These are phyloP conservation scores for Nasonia giraulti DNA, from an alignment of 1,140 invertebrate genomes.

Conservation along the genomic window DNA sequence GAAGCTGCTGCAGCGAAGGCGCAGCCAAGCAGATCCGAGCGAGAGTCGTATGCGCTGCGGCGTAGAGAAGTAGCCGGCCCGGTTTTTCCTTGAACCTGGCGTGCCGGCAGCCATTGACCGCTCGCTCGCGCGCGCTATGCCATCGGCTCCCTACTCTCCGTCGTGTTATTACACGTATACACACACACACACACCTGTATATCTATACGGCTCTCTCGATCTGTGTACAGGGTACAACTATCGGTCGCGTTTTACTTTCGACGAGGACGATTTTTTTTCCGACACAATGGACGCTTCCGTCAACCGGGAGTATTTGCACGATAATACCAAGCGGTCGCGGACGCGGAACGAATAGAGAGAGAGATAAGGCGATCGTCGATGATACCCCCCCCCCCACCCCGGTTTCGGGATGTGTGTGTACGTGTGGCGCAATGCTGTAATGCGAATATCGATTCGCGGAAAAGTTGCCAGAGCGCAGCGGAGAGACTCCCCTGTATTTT, in stretches of 20 bases:
- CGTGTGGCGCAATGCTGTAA: background rate
- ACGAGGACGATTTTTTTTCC: background rate
- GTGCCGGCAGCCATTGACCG: constrained; percentile 50
- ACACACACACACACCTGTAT: background rate
- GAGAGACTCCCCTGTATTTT: background rate
- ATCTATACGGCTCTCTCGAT: background rate
- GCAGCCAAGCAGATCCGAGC: background rate
- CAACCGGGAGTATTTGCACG: background rate
- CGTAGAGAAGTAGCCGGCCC: constrained; percentile 21
- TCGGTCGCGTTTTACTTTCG: constrained; percentile 33
- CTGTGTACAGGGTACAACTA: no score
- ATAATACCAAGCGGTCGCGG: background rate
- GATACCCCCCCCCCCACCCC: no score
- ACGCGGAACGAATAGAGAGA: background rate
- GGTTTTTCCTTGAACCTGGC: constrained; percentile 53
- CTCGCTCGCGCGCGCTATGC: background rate
- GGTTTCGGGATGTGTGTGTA: no score
- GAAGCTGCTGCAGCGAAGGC: background rate
- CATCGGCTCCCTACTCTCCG: background rate
- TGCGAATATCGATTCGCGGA: no score
- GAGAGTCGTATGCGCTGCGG: background rate
- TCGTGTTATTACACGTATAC: background rate
- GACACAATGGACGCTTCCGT: background rate
- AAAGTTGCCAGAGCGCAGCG: background rate
- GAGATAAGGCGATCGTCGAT: background rate